Evolutionary conservation across 2,113 vertebrate genomes (phyloP).

Genomic region (Abramis brama): DNA sequence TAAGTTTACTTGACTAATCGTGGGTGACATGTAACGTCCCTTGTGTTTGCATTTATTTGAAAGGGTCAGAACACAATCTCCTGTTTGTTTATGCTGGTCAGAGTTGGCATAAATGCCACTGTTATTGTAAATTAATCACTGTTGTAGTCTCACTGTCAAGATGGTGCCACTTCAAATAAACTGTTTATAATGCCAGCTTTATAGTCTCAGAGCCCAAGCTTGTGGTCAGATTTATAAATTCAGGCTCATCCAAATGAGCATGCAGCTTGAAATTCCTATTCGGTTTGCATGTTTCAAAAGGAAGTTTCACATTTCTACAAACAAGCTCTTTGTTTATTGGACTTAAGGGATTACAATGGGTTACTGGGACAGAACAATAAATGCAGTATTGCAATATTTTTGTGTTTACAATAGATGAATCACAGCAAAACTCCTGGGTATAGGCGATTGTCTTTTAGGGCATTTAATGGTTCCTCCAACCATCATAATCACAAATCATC

Average conservation of each 20-base stretch:
- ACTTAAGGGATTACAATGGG: neutral
- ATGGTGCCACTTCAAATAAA: constrained; percentile 53
- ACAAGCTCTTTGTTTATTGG: neutral
- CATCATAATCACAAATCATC: constrained; percentile 1
- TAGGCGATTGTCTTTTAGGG: neutral
- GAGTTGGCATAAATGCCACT: constrained; percentile 40
- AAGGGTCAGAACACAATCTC: constrained; percentile 22
- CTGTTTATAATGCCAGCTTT: constrained; percentile 48
- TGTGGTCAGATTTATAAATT: constrained; percentile 13
- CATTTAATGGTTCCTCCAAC: constrained; percentile 35
- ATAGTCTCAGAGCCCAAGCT: constrained; percentile 25
- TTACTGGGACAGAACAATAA: constrained; percentile 13
- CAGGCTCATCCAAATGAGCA: neutral
- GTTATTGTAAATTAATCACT: constrained; percentile 42
- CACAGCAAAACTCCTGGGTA: neutral
- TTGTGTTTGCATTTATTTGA: constrained; percentile 20
- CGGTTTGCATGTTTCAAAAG: neutral
- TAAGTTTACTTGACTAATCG: constrained; percentile 1
- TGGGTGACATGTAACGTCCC: constrained; percentile 30
- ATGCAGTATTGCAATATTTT: neutral
- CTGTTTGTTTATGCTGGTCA: constrained; percentile 36
- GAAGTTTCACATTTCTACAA: constrained; percentile 2
- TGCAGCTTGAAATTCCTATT: neutral
- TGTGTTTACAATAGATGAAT: constrained; percentile 2
- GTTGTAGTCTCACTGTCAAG: constrained; percentile 39